phyloP scores from a whole-genome alignment of 2,797 vertebrate species.

The Arrhamphus sclerolepis region DNA sequence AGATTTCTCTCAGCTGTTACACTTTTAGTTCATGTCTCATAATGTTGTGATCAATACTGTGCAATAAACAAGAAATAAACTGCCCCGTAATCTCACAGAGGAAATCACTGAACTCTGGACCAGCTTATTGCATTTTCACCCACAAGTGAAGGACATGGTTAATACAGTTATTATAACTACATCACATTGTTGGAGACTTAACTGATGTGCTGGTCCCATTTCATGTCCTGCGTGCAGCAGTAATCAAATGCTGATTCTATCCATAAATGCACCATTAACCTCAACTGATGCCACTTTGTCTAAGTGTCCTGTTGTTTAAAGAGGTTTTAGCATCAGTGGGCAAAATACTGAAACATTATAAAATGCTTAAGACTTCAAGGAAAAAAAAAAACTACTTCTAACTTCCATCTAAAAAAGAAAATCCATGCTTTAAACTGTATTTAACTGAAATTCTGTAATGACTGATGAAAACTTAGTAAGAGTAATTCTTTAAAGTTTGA shows the following conservation, averaged over 20 bases:
- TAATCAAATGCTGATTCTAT: constrained; percentile 10
- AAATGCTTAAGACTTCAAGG: too few relatives aligned
- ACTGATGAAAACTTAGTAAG: too few relatives aligned
- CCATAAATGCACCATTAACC: constrained; percentile 12
- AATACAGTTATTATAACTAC: constrained; percentile 13
- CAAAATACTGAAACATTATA: too few relatives aligned
- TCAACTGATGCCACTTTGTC: not conserved
- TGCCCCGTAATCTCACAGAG: constrained; percentile 6
- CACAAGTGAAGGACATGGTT: constrained; percentile 18
- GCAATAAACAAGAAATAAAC: constrained; percentile 15
- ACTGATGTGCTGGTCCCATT: constrained; percentile 12
- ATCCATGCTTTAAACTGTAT: too few relatives aligned
- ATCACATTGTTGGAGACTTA: constrained; percentile 43
- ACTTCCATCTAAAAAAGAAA: too few relatives aligned
- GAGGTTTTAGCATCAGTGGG: too few relatives aligned
- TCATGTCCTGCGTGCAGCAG: constrained; percentile 24
- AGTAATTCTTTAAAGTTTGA: too few relatives aligned
- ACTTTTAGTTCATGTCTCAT: constrained; percentile 1
- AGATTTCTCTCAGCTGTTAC: constrained; percentile 8
- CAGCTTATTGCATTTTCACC: constrained; percentile 23
- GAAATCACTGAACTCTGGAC: constrained; percentile 12
- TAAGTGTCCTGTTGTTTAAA: too few relatives aligned
- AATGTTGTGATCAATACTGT: constrained; percentile 10
- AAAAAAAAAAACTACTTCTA: too few relatives aligned
- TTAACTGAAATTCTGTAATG: too few relatives aligned